Evolutionary conservation across 2,113 vertebrate genomes (phyloP).

Genomic region (Taurulus bubalis): DNA sequence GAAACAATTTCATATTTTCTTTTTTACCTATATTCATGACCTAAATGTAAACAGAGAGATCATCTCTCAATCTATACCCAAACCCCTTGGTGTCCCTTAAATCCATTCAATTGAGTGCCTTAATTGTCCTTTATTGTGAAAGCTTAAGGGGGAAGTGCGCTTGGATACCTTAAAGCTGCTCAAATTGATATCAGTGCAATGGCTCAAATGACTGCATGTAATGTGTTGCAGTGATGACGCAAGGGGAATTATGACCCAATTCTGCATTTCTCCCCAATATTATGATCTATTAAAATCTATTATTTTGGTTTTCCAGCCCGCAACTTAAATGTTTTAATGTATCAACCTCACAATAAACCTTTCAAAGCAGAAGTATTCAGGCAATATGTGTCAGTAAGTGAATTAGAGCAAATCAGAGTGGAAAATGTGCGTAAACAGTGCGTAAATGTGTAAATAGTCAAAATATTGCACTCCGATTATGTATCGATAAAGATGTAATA

Average conservation of each 20-base stretch:
- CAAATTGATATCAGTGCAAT: background rate
- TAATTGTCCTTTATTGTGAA: background rate
- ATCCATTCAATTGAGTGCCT: background rate
- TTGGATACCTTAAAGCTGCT: background rate
- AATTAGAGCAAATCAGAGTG: background rate
- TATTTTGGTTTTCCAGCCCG: too few species aligned
- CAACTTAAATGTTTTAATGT: too few species aligned
- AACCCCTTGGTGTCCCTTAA: background rate
- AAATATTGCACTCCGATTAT: too few species aligned
- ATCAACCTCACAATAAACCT: background rate
- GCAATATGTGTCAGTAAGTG: background rate
- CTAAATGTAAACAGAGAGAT: background rate
- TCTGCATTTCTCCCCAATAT: too few species aligned
- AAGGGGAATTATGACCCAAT: too few species aligned
- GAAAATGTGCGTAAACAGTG: background rate
- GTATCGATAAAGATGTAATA: background rate
- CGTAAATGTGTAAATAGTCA: background rate
- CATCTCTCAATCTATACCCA: background rate
- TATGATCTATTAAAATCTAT: too few species aligned
- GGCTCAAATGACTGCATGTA: background rate
- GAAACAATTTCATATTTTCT: background rate
- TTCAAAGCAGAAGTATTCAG: background rate
- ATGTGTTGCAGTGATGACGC: background rate
- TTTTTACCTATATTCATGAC: background rate
- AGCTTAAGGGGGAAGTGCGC: background rate